Evolutionary conservation across 92 coral and sea anemone genomes (phyloP).

Genomic region (Metridium senile): DNA sequence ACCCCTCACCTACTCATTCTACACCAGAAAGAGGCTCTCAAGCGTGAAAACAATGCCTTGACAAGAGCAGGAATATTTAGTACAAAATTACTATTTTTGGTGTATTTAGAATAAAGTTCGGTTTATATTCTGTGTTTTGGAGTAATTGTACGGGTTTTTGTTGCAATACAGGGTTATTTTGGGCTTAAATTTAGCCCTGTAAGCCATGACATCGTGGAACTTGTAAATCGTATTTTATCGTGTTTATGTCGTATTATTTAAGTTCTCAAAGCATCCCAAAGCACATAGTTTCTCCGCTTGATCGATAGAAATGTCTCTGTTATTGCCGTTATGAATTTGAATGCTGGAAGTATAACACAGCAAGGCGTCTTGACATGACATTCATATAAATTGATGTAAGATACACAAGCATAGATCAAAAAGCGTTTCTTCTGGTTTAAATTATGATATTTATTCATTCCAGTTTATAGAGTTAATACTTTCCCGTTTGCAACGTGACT

Average conservation of each 20-base stretch:
- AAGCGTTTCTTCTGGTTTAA: too few relatives aligned
- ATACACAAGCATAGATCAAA: background rate
- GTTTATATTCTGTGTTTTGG: background rate
- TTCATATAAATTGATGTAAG: background rate
- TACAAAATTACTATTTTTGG: background rate
- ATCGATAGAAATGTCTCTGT: background rate
- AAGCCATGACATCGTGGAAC: background rate
- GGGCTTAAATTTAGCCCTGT: background rate
- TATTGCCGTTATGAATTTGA: background rate
- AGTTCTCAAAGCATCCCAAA: background rate
- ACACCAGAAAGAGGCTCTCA: conserved; percentile 30
- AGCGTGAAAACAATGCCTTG: background rate
- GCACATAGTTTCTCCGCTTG: background rate
- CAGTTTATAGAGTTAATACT: too few relatives aligned
- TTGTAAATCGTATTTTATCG: background rate
- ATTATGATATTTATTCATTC: background rate
- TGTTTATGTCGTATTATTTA: background rate
- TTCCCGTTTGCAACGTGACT: conserved; percentile 1
- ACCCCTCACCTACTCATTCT: conserved; percentile 24
- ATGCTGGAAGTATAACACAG: background rate
- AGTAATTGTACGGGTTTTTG: background rate
- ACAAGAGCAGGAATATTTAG: background rate
- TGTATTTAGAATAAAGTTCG: background rate
- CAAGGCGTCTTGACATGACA: background rate
- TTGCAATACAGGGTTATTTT: background rate